A percentile compares a stretch with the other conserved stretches of the same genome.
Evolutionary conservation across 2,113 vertebrate genomes (phyloP).

Genomic region (Donacobius atricapilla): DNA sequence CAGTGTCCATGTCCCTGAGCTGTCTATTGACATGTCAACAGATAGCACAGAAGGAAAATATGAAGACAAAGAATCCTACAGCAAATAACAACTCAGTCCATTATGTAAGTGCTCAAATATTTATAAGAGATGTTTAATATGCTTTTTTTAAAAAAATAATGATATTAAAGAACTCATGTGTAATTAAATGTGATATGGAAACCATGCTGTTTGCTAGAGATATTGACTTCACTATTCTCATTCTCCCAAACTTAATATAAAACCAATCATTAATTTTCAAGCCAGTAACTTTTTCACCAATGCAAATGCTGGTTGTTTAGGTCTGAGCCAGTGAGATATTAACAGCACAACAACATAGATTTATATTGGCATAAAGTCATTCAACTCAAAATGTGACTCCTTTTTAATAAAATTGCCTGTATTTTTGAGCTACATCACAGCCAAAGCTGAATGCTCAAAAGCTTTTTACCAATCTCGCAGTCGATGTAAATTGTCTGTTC

Average conservation of each 20-base stretch:
- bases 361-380: not conserved
- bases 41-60: constrained; percentile 12
- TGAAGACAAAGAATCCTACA: not conserved
- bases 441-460: not conserved
- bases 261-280: constrained; percentile 74
- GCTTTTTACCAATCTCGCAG: not conserved
- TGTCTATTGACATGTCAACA: constrained; percentile 1
- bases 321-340: constrained; percentile 25
- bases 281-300: constrained; percentile 6
- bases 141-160: constrained; percentile 43
- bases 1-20: not conserved
- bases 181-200: constrained; percentile 73
- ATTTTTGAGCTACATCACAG: not conserved
- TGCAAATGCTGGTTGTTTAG: not conserved
- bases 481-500: not conserved
- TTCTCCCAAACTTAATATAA: constrained; percentile 68
- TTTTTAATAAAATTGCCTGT: not conserved
- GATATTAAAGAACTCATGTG: constrained; percentile 63
- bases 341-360: not conserved
- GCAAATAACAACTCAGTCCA: constrained; percentile 13
- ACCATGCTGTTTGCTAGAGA: constrained; percentile 64
- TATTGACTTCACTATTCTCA: constrained; percentile 57
- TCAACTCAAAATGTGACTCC: not conserved
- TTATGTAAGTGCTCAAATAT: constrained; percentile 65
- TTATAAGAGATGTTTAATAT: constrained; percentile 49